phyloP scores from a whole-genome alignment of 2,888 invertebrate genomes.

The Protula sp. region DNA sequence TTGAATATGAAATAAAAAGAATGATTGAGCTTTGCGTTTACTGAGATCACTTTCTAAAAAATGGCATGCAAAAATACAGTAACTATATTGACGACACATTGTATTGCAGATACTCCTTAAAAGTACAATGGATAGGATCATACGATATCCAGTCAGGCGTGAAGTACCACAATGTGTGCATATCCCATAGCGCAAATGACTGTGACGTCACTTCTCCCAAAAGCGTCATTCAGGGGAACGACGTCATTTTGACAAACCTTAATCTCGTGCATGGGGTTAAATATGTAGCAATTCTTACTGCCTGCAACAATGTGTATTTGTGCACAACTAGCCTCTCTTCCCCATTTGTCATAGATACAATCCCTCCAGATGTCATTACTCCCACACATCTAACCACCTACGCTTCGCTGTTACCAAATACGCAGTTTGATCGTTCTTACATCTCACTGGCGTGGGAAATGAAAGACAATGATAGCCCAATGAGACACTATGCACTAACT shows the following conservation, averaged over 20 bases:
- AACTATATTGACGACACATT: no score
- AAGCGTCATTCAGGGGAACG: background rate
- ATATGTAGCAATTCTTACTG: background rate
- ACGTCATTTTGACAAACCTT: background rate
- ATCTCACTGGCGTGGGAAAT: background rate
- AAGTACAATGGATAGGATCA: background rate
- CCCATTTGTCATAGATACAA: background rate
- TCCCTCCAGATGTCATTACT: background rate
- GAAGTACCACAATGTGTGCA: background rate
- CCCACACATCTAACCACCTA: background rate
- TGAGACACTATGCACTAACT: background rate
- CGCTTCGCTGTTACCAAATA: background rate
- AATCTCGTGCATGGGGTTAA: background rate
- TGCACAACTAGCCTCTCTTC: background rate
- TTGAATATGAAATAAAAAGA: no score
- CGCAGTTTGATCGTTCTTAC: background rate
- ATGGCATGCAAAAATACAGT: no score
- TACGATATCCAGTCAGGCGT: background rate
- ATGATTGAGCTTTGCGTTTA: no score
- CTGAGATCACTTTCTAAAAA: no score
- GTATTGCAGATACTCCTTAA: background rate
- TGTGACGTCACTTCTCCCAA: background rate
- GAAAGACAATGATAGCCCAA: background rate
- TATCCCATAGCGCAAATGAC: background rate
- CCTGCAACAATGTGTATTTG: background rate